Base-by-base conservation (phyloP, 2,113 vertebrate species). In the Hemicordylus capensis region DNA sequence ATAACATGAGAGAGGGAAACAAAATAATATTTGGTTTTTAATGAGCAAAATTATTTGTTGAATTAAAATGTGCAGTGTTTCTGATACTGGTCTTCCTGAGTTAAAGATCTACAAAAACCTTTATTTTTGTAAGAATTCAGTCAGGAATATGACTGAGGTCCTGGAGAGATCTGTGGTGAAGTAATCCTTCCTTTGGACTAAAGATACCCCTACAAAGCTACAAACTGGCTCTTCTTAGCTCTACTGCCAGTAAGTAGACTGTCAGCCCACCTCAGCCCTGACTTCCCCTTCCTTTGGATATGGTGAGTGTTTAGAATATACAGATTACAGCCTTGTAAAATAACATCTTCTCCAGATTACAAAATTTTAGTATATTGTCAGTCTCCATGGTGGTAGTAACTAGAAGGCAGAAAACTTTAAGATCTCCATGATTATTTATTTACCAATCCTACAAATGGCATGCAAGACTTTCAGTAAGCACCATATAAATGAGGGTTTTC, bases 381-480 rank as follows among this genome's bases (percentile, higher is more conserved):
- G 24, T 5, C 26, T 31, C 6, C 37, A 39, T 37, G 1, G 1
- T 10, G 58, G 81, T 15, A 73, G 6, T n/a, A 66, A 39, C 37
- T 66, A 87, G 81, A 58, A 63, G 37, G 31, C 51, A 20, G 26
- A 56, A 37, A 76, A 56, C 73, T 66, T 75, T 88, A 81, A 20
- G 46, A 87, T 82, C 0, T 0, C 9, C 24, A 15, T 44, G n/a
- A 64, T 26, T 72, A 17, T 63, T 34, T 87, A 84, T 86, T n/a
- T 90, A 76, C 39, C 63, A 24, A 90, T 59, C 67, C 66, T 31
- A 80, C 89, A 31, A n/a, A 81, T 84, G 44, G 51, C 48, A 0
- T 44, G 48, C 42, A 42, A 70, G 69, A 83, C 1, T 81, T 78
- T 88, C 88, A 83, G 86, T 90, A 91, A 89, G 67, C 77, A 6